phyloP scores from a whole-genome alignment of 30 jellyfish, hydroid and myxozoan genomes.

The Mastigias papua region DNA sequence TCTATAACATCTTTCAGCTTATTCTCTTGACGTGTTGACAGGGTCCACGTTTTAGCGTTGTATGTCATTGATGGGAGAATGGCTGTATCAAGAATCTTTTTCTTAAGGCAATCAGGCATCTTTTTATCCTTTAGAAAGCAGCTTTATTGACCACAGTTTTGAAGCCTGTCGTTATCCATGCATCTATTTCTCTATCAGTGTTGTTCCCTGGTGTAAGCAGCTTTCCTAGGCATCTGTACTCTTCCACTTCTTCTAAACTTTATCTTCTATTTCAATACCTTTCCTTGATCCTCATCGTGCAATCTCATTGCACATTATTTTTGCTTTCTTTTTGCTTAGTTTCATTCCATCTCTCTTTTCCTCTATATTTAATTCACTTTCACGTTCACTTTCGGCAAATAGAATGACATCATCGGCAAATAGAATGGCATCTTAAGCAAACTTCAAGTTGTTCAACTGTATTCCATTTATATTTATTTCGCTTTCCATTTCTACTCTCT shows the following conservation, averaged over 20 bases:
- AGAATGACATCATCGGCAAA: neutral
- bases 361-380: neutral
- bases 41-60: neutral
- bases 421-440: neutral
- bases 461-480: neutral
- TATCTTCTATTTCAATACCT: neutral
- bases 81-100: neutral
- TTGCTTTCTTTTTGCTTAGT: neutral
- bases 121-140: neutral
- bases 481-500: neutral
- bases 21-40: neutral
- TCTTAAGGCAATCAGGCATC: neutral
- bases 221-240: neutral
- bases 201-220: neutral
- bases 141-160: neutral
- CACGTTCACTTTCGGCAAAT: neutral
- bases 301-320: neutral
- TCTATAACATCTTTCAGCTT: too few relatives aligned
- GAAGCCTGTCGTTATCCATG: neutral
- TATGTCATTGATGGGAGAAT: too few relatives aligned
- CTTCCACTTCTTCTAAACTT: neutral
- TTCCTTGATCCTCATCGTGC: neutral
- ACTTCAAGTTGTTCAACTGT: neutral
- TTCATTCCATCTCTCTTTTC: neutral
- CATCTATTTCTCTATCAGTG: neutral